Evolutionary conservation across 2,797 vertebrate species (phyloP), one percentile per base, ranked within the genome.

Genomic region (Crax fasciolata): DNA sequence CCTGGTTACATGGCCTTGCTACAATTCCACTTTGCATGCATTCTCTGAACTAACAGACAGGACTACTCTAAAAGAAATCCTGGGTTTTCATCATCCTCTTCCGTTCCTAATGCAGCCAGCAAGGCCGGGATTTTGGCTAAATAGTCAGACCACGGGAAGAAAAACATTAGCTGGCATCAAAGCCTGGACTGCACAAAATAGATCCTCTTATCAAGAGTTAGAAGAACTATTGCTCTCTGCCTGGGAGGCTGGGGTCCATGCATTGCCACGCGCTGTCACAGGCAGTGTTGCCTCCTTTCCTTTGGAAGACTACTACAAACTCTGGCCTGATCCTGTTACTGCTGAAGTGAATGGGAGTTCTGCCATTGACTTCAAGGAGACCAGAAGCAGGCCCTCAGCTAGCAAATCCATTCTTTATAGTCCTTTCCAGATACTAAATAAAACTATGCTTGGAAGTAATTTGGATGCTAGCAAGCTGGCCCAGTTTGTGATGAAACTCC

Each of bases 401-500:
- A 90, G 54, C 62, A 95, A 97, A 97, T 86, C 84, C 65, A 88
- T 67, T 81, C 93, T 97, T 94, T 94, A 81, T 38, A 93, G 79
- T 87, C 94, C 90, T 89, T 96, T 95, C 91, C 71, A 43, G 89
- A 97, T 86, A 95, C 95, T 94, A 93, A 68, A 90, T 82, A 93
- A 95, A 96, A 93, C 93, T 78, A 44, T 59, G 71, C 90, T 97
- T 91, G 86, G 76, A 97, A 95, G 84, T 83, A 86, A 97, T 96
- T 92, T 95, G 89, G 95, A 96, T 95, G 95, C 87, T 95, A 96
- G 97, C 78, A 96, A 98, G 92, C 88, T 92, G 86, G 89, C 72
- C 89, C 89, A 66, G 90, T 97, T 97, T 96, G 90, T 89, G 52
- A 25, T 68, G 86, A 95, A 97, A 97, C 97, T 97, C 95, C 95